Evolutionary conservation across 2,888 invertebrate species (phyloP), one percentile per base, ranked within the genome.

Genomic region (Boloria euphrosyne): DNA sequence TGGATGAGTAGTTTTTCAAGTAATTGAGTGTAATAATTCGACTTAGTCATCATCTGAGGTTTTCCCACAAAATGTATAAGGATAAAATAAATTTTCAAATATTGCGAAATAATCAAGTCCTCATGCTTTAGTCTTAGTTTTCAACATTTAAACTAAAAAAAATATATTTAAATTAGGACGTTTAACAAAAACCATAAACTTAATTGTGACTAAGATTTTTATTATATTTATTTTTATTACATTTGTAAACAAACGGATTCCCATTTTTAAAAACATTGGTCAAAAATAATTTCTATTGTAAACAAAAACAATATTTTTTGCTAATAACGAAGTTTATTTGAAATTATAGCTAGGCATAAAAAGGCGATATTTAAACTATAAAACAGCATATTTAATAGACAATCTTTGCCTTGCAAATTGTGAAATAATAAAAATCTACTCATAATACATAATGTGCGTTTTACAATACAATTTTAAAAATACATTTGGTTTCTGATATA

Each of bases 401-500:
- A 59, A 17, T 47, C 50, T 27, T n/a, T 51, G 57, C 49, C 49
- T 65, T 66, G 67, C 69, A 66, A 60, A 66, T 66, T 63, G 68
- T 65, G 68, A 68, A 80, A 80, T 76, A 75, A 79, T 80, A 78
- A 79, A 81, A 80, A 79, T 78, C 80, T 82, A 86, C 80, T 80
- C 81, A 84, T 76, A 79, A 80, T 77, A 76, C 71, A 78, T 76
- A 79, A 83, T 89, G 89, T 90, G 90, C 90, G 89, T 86, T 84
- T 83, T 80, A 81, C 78, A 76, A 79, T 77, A 74, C 75, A 77
- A 81, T 84, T 82, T 82, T 80, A 84, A 86, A 71, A 83, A 82
- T 86, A 87, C 84, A 84, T 84, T 83, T 84, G 82, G 82, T 77
- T 76, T 79, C 78, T 69, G 71, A 78, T 80, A 79, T 76, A 81